Percentiles rank a stretch among this genome's conserved stretches.
Evolutionary conservation across 2,888 invertebrate genomes (phyloP).

Genomic region (Pocota personata): DNA sequence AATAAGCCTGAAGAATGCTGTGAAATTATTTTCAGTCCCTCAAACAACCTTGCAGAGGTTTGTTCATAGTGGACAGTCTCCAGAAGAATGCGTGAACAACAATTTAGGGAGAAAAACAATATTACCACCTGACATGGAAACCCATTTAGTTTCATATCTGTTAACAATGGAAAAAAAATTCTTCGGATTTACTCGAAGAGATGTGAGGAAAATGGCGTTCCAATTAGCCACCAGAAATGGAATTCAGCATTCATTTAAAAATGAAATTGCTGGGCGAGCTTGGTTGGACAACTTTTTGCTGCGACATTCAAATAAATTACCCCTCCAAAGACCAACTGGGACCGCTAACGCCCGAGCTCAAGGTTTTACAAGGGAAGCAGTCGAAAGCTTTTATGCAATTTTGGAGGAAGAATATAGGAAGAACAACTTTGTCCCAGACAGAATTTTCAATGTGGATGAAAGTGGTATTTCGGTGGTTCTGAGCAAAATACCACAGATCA

Average conservation of each 20-base stretch:
- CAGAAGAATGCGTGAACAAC: constrained; percentile 6
- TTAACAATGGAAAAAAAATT: too few species aligned
- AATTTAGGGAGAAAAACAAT: background rate
- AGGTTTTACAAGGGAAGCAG: background rate
- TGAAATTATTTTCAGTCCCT: constrained; percentile 3
- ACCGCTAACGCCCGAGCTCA: background rate
- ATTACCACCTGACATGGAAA: constrained; percentile 3
- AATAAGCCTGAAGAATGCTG: background rate
- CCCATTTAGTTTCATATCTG: background rate
- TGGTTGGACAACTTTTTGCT: background rate
- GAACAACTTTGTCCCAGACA: background rate
- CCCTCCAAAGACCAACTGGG: constrained; percentile 4
- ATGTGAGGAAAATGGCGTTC: constrained; percentile 7
- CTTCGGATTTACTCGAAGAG: constrained; percentile 1
- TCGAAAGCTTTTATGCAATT: background rate
- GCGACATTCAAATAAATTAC: constrained; percentile 2
- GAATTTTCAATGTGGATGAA: too few species aligned
- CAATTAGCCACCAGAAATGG: background rate
- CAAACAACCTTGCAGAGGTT: background rate
- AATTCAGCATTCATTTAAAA: constrained; percentile 6
- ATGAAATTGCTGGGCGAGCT: constrained; percentile 1
- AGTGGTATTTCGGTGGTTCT: constrained; percentile 5
- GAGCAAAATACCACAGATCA: constrained; percentile 9
- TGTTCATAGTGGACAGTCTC: background rate
- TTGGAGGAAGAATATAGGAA: constrained; percentile 1